These are phyloP conservation scores for Galago senegalensis DNA, from an alignment of 2,797 vertebrate genomes.

Conservation along the genomic window DNA sequence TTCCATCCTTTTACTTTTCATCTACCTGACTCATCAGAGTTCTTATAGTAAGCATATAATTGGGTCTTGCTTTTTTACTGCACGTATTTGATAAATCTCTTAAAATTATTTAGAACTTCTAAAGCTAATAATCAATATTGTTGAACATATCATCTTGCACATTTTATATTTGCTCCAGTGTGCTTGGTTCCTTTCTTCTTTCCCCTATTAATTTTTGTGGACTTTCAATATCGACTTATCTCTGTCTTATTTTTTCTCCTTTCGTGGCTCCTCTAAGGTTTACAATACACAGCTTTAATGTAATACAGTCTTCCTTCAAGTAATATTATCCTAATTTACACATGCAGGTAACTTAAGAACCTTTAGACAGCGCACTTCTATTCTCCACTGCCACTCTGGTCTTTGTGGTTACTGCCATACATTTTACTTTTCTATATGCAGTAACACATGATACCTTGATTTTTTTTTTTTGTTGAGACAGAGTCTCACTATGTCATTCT, in stretches of 20 bases:
- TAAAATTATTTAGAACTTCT: slow-evolving; percentile 18
- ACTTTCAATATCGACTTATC: neutral
- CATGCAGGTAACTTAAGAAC: neutral
- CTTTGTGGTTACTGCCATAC: neutral
- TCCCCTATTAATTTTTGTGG: neutral
- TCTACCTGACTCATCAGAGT: slow-evolving; percentile 23
- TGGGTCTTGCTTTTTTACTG: neutral
- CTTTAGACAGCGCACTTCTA: neutral
- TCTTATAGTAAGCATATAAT: neutral
- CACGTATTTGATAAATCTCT: neutral
- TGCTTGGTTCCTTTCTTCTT: slow-evolving; percentile 32
- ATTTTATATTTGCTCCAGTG: slow-evolving; percentile 33
- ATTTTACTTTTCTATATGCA: neutral
- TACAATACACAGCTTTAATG: slow-evolving; percentile 45
- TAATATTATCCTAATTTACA: slow-evolving; percentile 20
- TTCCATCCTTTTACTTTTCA: slow-evolving; percentile 15
- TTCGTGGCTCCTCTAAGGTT: neutral
- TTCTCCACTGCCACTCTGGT: neutral
- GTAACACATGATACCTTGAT: neutral
- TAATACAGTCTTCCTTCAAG: neutral
- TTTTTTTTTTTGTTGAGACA: neutral
- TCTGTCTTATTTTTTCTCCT: neutral
- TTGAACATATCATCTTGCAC: neutral
- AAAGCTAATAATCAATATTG: slow-evolving; percentile 19
- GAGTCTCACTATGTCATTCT: too few species aligned